Conservation (phyloP, 1,140 invertebrate species). For the Apis dorsata region DNA sequence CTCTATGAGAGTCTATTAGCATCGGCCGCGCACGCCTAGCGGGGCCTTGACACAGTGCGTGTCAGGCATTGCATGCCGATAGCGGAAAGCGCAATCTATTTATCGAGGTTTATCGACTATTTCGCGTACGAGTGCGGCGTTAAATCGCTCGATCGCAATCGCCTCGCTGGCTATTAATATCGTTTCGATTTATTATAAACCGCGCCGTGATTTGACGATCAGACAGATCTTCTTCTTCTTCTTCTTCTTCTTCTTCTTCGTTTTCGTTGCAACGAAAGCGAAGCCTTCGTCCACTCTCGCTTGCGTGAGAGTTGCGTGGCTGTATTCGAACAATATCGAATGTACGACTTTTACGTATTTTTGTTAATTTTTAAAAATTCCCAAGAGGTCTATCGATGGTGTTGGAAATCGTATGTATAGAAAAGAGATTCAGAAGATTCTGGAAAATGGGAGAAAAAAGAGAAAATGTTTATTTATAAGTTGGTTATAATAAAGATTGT, state of each 20-base stretch:
- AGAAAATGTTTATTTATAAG: background rate
- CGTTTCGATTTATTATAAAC: constrained; percentile 1
- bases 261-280: too few species aligned
- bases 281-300: too few species aligned
- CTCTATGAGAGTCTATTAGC: constrained; percentile 76
- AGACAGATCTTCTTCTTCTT: background rate
- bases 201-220: background rate
- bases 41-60: constrained; percentile 79
- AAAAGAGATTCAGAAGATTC: too few species aligned
- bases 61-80: constrained; percentile 76
- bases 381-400: too few species aligned
- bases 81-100: constrained; percentile 79
- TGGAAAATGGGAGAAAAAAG: background rate
- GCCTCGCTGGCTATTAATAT: background rate
- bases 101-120: constrained; percentile 77
- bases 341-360: too few species aligned
- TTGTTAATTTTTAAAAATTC: too few species aligned
- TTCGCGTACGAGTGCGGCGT: constrained; percentile 55
- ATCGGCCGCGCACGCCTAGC: constrained; percentile 68
- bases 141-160: constrained; percentile 7
- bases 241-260: too few species aligned
- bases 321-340: too few species aligned
- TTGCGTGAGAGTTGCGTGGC: too few species aligned
- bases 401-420: too few species aligned
- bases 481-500: too few species aligned